Conservation (phyloP, 2,888 invertebrate species). For the Melipona beecheii region DNA sequence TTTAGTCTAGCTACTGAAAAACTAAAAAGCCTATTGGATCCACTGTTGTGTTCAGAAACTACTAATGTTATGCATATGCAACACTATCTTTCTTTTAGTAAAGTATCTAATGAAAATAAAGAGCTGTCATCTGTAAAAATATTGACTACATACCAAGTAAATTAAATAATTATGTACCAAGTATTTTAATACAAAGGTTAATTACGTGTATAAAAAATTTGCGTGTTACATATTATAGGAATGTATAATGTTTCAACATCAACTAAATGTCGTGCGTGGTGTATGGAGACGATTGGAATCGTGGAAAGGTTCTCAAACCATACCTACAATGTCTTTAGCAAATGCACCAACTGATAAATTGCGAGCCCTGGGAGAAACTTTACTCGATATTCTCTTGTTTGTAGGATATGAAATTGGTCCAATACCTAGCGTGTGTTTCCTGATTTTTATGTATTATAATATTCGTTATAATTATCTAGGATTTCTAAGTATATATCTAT, state of each 20-base stretch:
- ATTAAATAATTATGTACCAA: background rate
- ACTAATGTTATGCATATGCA: constrained; percentile 93
- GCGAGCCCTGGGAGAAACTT: constrained; percentile 91
- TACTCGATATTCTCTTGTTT: constrained; percentile 92
- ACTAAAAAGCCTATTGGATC: constrained; percentile 91
- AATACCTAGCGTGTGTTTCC: constrained; percentile 80
- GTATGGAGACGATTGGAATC: constrained; percentile 91
- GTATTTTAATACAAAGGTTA: background rate
- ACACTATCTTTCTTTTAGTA: constrained; percentile 88
- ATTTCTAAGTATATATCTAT: background rate
- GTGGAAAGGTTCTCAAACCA: constrained; percentile 79
- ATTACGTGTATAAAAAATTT: background rate
- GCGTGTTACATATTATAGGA: constrained; percentile 85
- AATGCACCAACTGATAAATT: constrained; percentile 93
- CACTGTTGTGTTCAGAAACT: constrained; percentile 91
- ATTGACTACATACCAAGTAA: constrained; percentile 85
- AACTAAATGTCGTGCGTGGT: constrained; percentile 92
- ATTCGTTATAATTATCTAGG: background rate
- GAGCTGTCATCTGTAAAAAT: constrained; percentile 87
- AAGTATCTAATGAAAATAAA: constrained; percentile 86
- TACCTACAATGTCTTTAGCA: constrained; percentile 85
- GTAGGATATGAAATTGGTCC: constrained; percentile 87
- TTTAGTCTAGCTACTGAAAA: constrained; percentile 93
- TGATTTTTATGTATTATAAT: background rate
- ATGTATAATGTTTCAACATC: constrained; percentile 94